Evolutionary conservation across 2,888 invertebrate species (phyloP), one percentile per base, ranked within the genome.

Genomic region (Coremacera marginata): DNA sequence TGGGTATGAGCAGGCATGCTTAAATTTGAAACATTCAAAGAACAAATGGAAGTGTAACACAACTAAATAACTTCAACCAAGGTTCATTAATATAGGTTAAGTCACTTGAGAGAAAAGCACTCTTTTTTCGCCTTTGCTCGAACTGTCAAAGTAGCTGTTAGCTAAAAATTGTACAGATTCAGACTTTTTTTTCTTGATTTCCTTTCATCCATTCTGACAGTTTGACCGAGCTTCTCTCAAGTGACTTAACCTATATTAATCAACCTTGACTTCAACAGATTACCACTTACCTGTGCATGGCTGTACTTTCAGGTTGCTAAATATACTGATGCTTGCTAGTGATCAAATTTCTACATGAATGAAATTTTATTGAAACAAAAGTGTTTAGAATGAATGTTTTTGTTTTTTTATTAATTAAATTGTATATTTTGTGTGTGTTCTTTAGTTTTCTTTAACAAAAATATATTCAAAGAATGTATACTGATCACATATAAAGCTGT

Each of bases 21-120:
- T 9, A 19, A 9, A 27, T 27, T 60, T 60, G 25, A 14, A 57
- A 19, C 57, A 25, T 57, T 62, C 62, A 27, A 63, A 34, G 63
- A 63, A 63, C 63, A 31, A 25, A 34, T 63, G 63, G 31, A 63
- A 63, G 25, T 60, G 57, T 8, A 60, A 60, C 57, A 44, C 27
- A n/a, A 8, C 5, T 65, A 11, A 8, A 60, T n/a, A n/a, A n/a
- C n/a, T n/a, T n/a, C n/a, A n/a, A n/a, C n/a, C n/a, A n/a, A n/a
- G n/a, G n/a, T n/a, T n/a, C n/a, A n/a, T n/a, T n/a, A n/a, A n/a
- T n/a, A n/a, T n/a, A n/a, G n/a, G n/a, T n/a, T n/a, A n/a, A n/a
- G n/a, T n/a, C n/a, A n/a, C n/a, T n/a, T n/a, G n/a, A n/a, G n/a
- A n/a, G n/a, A n/a, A n/a, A n/a, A n/a, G n/a, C n/a, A n/a, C n/a